Conservation (phyloP, 2,113 vertebrate species). For the Pollachius pollachius region DNA sequence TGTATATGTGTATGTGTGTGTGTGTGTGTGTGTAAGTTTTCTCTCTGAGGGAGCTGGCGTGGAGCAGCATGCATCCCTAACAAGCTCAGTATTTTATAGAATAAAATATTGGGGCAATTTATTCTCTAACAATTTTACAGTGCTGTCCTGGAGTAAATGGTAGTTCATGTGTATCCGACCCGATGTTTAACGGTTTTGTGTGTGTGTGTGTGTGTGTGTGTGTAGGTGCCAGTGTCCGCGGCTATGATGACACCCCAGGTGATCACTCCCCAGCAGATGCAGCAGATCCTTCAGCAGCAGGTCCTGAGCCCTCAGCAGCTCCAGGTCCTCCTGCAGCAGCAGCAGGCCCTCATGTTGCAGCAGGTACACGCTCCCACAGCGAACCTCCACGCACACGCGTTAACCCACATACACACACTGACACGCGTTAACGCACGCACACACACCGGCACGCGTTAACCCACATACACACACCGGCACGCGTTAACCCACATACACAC, state of each 20-base stretch:
- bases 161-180: conserved; percentile 9
- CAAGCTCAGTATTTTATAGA: background rate
- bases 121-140: no score
- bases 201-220: conserved; percentile 9
- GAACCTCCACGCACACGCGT: background rate
- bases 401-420: no score
- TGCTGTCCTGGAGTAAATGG: conserved; percentile 25
- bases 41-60: no score
- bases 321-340: conserved; percentile 96
- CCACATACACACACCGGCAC: no score
- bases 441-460: background rate
- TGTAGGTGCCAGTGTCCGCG: conserved; percentile 96
- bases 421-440: background rate
- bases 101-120: no score
- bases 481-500: no score
- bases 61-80: no score
- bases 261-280: conserved; percentile 99
- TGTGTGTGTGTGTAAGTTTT: background rate
- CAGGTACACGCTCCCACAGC: conserved; percentile 78
- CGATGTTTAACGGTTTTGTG: background rate
- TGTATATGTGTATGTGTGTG: no score
- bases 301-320: conserved; percentile 98
- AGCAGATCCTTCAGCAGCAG: conserved; percentile 99
- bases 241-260: conserved; percentile 99
- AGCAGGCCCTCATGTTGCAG: conserved; percentile 98